phyloP scores from a whole-genome alignment of 2,888 invertebrate genomes.

The Oligia fasciuncula region DNA sequence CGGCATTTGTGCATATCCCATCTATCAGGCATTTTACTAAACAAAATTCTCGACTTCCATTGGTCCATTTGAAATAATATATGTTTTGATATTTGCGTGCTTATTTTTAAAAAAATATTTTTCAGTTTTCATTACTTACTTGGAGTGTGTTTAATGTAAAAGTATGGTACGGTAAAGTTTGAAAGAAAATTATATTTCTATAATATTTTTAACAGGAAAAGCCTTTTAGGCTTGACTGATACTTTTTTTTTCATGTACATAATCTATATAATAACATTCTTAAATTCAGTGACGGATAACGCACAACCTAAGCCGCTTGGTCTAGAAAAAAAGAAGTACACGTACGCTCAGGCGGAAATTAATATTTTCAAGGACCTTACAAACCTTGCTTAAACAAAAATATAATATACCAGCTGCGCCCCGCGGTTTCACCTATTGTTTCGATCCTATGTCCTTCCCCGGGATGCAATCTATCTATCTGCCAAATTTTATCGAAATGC shows the following conservation, averaged over 20 bases:
- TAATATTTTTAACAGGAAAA: not conserved
- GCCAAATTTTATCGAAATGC: too few species aligned
- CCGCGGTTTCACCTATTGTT: too few species aligned
- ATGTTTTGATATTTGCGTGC: conserved; percentile 19
- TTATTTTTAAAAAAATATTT: conserved; percentile 24
- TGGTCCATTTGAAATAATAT: conserved; percentile 48
- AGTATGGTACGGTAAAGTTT: not conserved
- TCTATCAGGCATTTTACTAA: conserved; percentile 41
- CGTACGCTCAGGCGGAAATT: not conserved
- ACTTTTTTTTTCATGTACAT: not conserved
- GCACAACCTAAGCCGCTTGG: too few species aligned
- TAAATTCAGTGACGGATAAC: not conserved
- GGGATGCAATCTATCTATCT: too few species aligned
- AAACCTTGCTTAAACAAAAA: not conserved
- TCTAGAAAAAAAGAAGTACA: not conserved
- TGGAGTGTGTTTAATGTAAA: conserved; percentile 5
- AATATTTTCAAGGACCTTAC: not conserved
- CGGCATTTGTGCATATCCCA: conserved; percentile 26
- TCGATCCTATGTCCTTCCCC: too few species aligned
- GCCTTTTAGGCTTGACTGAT: not conserved
- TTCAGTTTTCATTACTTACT: conserved; percentile 22
- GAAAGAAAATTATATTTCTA: not conserved
- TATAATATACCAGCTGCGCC: too few species aligned
- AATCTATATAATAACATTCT: too few species aligned
- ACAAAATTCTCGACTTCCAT: conserved; percentile 42